Conservation (phyloP, 37 sponge, comb jelly and placozoan species). For the Halichondria panicea region DNA sequence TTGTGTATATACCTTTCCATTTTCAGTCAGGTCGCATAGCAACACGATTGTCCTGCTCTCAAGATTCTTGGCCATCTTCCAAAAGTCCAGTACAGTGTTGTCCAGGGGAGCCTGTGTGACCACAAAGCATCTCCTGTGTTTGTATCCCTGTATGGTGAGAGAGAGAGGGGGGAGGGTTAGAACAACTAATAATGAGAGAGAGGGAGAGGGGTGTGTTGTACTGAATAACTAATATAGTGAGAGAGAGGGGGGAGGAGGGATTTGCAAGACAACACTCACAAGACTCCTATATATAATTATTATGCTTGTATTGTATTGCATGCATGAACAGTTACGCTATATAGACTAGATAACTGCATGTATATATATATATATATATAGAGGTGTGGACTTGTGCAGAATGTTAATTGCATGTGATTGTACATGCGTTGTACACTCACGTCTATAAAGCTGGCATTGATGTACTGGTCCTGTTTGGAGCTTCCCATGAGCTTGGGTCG, state of each 20-base stretch:
- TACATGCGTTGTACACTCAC: slow-evolving; percentile 21
- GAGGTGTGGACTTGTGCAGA: too few species aligned
- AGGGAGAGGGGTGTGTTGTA: too few species aligned
- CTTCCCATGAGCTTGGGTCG: too few species aligned
- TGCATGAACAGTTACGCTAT: neutral
- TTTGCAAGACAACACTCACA: neutral
- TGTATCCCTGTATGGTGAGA: slow-evolving; percentile 31
- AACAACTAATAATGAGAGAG: neutral
- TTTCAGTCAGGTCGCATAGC: slow-evolving; percentile 21
- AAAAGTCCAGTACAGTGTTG: slow-evolving; percentile 39
- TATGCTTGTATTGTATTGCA: neutral
- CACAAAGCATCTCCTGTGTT: slow-evolving; percentile 28
- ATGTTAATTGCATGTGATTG: too few species aligned
- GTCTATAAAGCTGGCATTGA: slow-evolving; percentile 49
- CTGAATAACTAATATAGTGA: too few species aligned
- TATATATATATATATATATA: too few species aligned
- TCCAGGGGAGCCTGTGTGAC: slow-evolving; percentile 45
- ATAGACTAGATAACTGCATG: too few species aligned
- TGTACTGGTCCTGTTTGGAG: slow-evolving; percentile 36
- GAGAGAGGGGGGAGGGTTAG: neutral
- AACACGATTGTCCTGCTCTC: slow-evolving; percentile 22
- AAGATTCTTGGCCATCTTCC: slow-evolving; percentile 44
- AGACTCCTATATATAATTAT: too few species aligned
- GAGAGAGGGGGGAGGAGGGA: too few species aligned
- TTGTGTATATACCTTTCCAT: slow-evolving; percentile 21